A percentile compares a stretch with the other conserved stretches of the same genome.
These are phyloP conservation scores for Hetaerina americana DNA, from an alignment of 1,140 invertebrate genomes.

Conservation along the genomic window DNA sequence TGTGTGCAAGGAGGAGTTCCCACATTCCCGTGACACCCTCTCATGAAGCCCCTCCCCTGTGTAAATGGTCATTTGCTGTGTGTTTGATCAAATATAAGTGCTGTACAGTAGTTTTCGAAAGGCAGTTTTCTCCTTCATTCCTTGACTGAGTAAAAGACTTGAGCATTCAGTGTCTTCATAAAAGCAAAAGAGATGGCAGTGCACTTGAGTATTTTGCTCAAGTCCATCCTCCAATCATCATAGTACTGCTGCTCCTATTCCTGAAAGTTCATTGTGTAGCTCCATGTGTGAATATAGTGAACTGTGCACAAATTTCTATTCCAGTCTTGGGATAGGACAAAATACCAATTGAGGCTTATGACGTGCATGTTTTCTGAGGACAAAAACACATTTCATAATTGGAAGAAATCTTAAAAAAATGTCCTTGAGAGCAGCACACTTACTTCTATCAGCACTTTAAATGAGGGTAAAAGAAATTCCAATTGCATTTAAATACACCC, in stretches of 20 bases:
- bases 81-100: neutral
- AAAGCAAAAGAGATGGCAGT: neutral
- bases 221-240: neutral
- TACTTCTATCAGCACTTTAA: too few species aligned
- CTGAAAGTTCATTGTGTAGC: neutral
- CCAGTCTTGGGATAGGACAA: neutral
- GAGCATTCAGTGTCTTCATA: neutral
- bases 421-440: too few species aligned
- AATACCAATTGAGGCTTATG: neutral
- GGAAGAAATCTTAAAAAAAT: too few species aligned
- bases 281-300: neutral
- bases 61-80: neutral
- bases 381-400: too few species aligned
- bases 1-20: too few species aligned
- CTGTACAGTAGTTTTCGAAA: neutral
- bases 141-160: neutral
- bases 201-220: neutral
- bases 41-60: too few species aligned
- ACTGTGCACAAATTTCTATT: neutral
- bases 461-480: too few species aligned
- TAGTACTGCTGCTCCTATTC: neutral
- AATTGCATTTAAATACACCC: too few species aligned
- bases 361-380: too few species aligned
- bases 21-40: too few species aligned
- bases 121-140: neutral